Evolutionary conservation across 2,797 vertebrate species (phyloP), one percentile per base, ranked within the genome.

Genomic region (Enteromius viviparus): DNA sequence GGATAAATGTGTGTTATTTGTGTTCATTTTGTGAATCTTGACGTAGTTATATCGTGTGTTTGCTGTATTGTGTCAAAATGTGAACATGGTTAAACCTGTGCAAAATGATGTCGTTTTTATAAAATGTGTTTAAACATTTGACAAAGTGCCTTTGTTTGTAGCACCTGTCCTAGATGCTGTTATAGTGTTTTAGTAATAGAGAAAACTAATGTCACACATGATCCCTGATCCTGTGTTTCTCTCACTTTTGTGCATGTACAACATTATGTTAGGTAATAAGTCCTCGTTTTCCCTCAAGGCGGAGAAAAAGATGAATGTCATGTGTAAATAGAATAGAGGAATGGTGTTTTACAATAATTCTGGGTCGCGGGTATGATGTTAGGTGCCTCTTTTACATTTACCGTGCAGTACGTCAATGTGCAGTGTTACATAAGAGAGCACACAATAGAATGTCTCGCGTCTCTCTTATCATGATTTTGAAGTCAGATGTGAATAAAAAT

Each of bases 401-500:
- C 4, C 53, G 21, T 66, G n/a, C 4, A 26, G 29, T 69, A 79
- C 21, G 53, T 68, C 77, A 34, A 6, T 47, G 6, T 40, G 19
- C 3, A 42, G 7, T 51, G 12, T 70, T 45, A 15, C 26, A 42
- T 11, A 40, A 80, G 47, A 40, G 85, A 85, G 87, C 83, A 84
- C 74, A 87, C 82, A 91, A 87, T 78, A 17, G 45, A 88, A 87
- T 86, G 80, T 89, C 87, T 3, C 32, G 3, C 4, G 32, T 34
- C 32, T 89, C 88, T 89, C 86, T 91, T 89, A 90, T 91, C 87
- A 87, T 76, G 75, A 26, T 78, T 75, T 64, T 71, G 84, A 86
- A 89, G 92, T 94, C 90, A 92, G 84, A 85, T 90, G 89, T 89
- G 89, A 89, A 91, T 93, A 92, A 87, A 92, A 91, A 94, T 91